Base-by-base conservation (phyloP, 2,888 invertebrate species). In the Microctonus hyperodae region DNA sequence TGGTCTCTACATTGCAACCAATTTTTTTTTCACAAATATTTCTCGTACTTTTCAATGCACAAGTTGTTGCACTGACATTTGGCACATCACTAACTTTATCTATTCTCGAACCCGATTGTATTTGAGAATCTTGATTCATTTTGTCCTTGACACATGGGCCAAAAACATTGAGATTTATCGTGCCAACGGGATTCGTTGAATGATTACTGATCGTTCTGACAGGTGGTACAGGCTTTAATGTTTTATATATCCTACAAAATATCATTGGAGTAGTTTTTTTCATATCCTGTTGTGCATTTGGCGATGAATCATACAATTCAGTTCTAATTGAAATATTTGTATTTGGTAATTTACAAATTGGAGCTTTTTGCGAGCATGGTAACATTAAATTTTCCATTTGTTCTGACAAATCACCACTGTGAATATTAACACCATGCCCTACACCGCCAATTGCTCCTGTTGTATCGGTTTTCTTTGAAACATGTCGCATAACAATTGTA, bases 311-410 rank as follows among this genome's bases (percentile, higher is more conserved):
- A 33, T 82, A 82, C 1, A 82, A 68, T 62, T 82, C 80, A 28
- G 79, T 82, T 53, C 82, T 79, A 73, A 83, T 82, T 0, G 82
- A 81, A 53, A 83, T 78, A 64, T 83, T 82, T 7, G 79, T 79
- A 69, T 76, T 81, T 40, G 76, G 79, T 6, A 79, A 69, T 68
- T 80, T 79, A 2, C 74, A 73, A 5, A 69, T 5, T 11, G 67
- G 7, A 6, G 65, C 37, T 37, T 64, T 70, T 10, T 65, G 23
- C 40, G 69, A 28, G 50, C 62, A 53, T 50, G 60, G 57, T 11
- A 61, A 28, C 11, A 61, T 16, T 3, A 65, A 64, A 51, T 61
- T 65, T n/a, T 9, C 44, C 7, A n/a, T 63, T 9, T 53, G 20
- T 9, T 53, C 10, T 10, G 64, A 44, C 0, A 69, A 62, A 33